Percentiles rank a stretch among this genome's conserved stretches.
Evolutionary conservation across 2,888 invertebrate genomes (phyloP).

Genomic region (Eupithecia vulgata): DNA sequence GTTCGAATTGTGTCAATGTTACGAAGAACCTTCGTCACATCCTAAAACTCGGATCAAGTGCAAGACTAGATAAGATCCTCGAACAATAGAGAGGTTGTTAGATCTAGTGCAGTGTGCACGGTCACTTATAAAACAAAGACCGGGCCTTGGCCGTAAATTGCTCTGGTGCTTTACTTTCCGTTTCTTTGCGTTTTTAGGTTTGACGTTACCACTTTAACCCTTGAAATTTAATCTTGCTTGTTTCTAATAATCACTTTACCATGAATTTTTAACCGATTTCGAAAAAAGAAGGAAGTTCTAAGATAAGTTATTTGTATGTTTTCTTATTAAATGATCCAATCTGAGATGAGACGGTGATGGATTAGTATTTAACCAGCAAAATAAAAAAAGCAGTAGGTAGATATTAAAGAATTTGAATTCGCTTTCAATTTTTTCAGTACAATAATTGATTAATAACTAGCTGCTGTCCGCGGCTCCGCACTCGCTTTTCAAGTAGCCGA

Average conservation of each 20-base stretch:
- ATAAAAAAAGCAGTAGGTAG: too few species aligned
- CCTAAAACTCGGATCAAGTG: constrained; percentile 21
- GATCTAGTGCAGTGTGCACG: constrained; percentile 36
- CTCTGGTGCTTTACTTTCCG: constrained; percentile 56
- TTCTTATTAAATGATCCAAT: too few species aligned
- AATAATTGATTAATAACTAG: too few species aligned
- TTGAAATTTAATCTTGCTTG: not conserved
- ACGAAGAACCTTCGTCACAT: constrained; percentile 5
- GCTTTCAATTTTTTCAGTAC: too few species aligned
- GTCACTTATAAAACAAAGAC: constrained; percentile 39
- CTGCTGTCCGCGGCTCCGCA: too few species aligned
- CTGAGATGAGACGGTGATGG: too few species aligned
- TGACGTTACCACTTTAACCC: not conserved
- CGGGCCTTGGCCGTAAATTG: constrained; percentile 40
- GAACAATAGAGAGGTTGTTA: constrained; percentile 32
- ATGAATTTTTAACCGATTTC: not conserved
- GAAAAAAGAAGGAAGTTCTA: too few species aligned
- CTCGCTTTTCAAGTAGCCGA: too few species aligned
- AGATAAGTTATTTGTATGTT: too few species aligned
- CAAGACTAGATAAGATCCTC: constrained; percentile 3
- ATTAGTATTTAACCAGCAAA: too few species aligned
- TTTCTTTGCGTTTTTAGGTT: constrained; percentile 43
- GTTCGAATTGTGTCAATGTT: constrained; percentile 6
- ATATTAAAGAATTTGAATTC: too few species aligned
- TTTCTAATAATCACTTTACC: not conserved